Evolutionary conservation across 2,888 invertebrate genomes (phyloP), one percentile per base, ranked within the genome.

Genomic region (Tortricodes alternella): DNA sequence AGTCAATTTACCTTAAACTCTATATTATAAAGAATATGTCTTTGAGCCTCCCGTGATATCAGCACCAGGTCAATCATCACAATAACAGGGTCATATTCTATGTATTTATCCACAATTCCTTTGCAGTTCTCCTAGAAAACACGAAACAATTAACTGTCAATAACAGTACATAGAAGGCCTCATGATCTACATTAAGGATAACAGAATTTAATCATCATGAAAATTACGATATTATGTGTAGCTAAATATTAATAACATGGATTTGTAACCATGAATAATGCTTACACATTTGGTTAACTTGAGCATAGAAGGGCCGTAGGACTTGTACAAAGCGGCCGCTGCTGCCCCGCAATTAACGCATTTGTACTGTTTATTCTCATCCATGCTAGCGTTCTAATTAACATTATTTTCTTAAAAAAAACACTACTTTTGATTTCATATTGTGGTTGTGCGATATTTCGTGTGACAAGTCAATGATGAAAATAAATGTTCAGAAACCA

Each of bases 1-100:
- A n/a, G 5, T 24, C 18, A 21, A 69, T 71, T 73, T 78, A 96
- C 96, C 90, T 95, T 94, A 74, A 96, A 95, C 43, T 93, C 89
- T 5, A 94, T 93, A 77, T 98, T 98, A 65, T 94, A 95, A 8
- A 98, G 86, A 24, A 97, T 91, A 87, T 98, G 98, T 24, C 97
- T 91, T 76, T 96, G 97, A 0, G 97, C 97, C 68, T 94, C 93
- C 58, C 93, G 94, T 37, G 96, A 95, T 66, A 98, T 92, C 8
- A 98, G 84, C 21, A 98, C 92, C 19, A 97, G 88, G 81, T 98
- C 98, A 59, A 98, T 95, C 71, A 96, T 92, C 0, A 97, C 94
- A 63, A 98, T 95, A 0, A 96, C 95, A n/a, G 94, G 92, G 74
- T 98, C 98, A 80, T 96, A 97, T 83, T 98, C 98, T 58, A 98